Evolutionary conservation across 2,888 invertebrate genomes (phyloP).

Genomic region (Agrotis clavis): DNA sequence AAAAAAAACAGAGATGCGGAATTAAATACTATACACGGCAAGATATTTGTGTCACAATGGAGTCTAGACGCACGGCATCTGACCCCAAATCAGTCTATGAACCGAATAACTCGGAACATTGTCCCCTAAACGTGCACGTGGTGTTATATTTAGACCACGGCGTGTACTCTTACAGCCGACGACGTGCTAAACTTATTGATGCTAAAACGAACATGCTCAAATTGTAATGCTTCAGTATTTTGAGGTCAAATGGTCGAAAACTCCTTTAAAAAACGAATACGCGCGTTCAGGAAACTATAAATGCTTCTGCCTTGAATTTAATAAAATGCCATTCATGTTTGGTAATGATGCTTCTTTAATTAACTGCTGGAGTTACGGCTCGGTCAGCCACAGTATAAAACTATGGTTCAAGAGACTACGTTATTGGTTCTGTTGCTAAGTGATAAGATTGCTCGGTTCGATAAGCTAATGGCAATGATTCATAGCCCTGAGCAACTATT

Average conservation of each 20-base stretch:
- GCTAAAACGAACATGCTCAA: slow-evolving; percentile 38
- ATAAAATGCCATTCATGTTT: slow-evolving; percentile 39
- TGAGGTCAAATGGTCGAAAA: slow-evolving; percentile 47
- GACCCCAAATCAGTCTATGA: slow-evolving; percentile 82
- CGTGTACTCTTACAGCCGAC: slow-evolving; percentile 47
- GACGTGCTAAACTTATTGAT: slow-evolving; percentile 29
- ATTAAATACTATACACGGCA: slow-evolving; percentile 16
- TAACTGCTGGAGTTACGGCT: slow-evolving; percentile 40
- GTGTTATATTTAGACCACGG: slow-evolving; percentile 80
- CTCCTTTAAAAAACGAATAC: slow-evolving; percentile 32
- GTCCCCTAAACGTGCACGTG: slow-evolving; percentile 84
- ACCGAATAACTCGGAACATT: slow-evolving; percentile 74
- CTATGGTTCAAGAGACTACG: background rate
- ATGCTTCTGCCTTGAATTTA: slow-evolving; percentile 55
- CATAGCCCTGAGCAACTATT: slow-evolving; percentile 24
- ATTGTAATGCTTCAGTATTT: slow-evolving; percentile 24
- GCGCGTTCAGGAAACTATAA: slow-evolving; percentile 44
- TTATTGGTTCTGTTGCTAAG: slow-evolving; percentile 59
- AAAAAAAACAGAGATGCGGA: slow-evolving; percentile 20
- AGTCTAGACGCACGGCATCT: slow-evolving; percentile 78
- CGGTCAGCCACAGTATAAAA: slow-evolving; percentile 24
- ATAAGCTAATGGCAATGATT: slow-evolving; percentile 48
- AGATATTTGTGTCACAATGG: slow-evolving; percentile 56
- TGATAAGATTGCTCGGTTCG: slow-evolving; percentile 62
- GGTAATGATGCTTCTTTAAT: slow-evolving; percentile 49